Base-by-base conservation (phyloP, 2,797 vertebrate species). In the Capromys pilorides region DNA sequence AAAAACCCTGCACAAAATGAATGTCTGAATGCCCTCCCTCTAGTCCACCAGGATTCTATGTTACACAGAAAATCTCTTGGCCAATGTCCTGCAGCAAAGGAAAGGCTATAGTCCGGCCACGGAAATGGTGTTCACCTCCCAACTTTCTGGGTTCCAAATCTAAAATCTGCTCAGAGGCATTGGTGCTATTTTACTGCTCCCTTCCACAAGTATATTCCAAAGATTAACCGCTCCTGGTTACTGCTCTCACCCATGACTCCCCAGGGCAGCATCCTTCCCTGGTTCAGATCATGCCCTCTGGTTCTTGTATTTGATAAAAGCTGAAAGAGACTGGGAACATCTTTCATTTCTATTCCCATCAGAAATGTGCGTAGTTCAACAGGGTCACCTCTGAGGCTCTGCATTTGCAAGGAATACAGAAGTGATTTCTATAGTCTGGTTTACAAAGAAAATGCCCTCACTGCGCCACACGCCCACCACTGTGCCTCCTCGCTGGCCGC, bases 321-420 rank as follows among this genome's bases (percentile, higher is more conserved):
- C 96, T 98, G 95, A 98, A 97, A 97, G 94, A 86, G 92, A 93
- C 87, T 41, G 79, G 51, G 75, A 98, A 97, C 0, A 5, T 95
- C 97, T 98, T 98, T 98, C 96, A 97, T 97, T 97, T 98, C 95
- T 93, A 97, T 97, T 97, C 96, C 96, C 94, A 94, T 95, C 96
- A 96, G 97, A 97, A 97, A 94, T 88, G 6, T 7, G 8, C 83
- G 81, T 84, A 96, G 97, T 97, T 98, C 97, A 97, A 97, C 88
- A 90, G 96, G 90, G 93, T 28, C 93, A 97, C 96, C 97, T 97
- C 94, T 96, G 95, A 86, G 93, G 81, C 95, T 94, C 89, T 57
- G 88, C 96, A 88, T 97, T 97, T 97, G 86, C 96, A 97, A 97
- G 96, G 95, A 97, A 33, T 64, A 11, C 90, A 90, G 41, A 96